phyloP scores from a whole-genome alignment of 2,888 invertebrate species.

The Adelognathus sp. region DNA sequence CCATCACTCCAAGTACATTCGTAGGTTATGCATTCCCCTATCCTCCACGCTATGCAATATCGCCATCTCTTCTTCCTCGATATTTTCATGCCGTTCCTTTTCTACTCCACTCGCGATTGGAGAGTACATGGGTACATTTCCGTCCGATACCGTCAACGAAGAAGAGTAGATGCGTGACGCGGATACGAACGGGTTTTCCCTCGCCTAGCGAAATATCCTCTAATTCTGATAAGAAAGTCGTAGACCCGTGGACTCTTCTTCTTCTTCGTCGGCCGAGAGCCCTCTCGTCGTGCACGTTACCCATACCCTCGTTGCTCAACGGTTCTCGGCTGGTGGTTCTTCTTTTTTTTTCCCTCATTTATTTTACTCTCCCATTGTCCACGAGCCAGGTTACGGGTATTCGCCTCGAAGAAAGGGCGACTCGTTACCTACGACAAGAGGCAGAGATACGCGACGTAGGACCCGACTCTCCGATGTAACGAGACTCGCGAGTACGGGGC shows the following conservation, averaged over 20 bases:
- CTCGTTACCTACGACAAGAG: slow-evolving; percentile 45
- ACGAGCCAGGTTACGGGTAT: not conserved
- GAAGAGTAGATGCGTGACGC: slow-evolving; percentile 40
- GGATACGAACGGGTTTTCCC: slow-evolving; percentile 41
- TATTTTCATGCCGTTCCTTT: not conserved
- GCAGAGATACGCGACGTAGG: slow-evolving; percentile 16
- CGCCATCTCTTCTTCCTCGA: not conserved
- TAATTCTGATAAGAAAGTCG: slow-evolving; percentile 48
- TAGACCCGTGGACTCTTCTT: slow-evolving; percentile 4
- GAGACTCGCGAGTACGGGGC: slow-evolving; percentile 26
- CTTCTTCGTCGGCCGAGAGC: not conserved
- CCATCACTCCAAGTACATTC: not conserved
- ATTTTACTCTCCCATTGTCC: slow-evolving; percentile 7
- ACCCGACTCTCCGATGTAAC: slow-evolving; percentile 34
- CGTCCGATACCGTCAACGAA: slow-evolving; percentile 24
- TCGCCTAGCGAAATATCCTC: slow-evolving; percentile 33
- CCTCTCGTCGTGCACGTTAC: not conserved
- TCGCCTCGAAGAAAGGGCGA: slow-evolving; percentile 21
- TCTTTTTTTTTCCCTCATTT: slow-evolving; percentile 6
- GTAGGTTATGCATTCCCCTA: slow-evolving; percentile 52
- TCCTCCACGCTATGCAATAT: not conserved
- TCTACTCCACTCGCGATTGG: not conserved
- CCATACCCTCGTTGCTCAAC: slow-evolving; percentile 41
- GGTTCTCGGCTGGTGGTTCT: not conserved
- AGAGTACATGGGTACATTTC: not conserved